Evolutionary conservation across 1,140 invertebrate species (phyloP), one percentile per base, ranked within the genome.

Genomic region (Lasioglossum albipes): DNA sequence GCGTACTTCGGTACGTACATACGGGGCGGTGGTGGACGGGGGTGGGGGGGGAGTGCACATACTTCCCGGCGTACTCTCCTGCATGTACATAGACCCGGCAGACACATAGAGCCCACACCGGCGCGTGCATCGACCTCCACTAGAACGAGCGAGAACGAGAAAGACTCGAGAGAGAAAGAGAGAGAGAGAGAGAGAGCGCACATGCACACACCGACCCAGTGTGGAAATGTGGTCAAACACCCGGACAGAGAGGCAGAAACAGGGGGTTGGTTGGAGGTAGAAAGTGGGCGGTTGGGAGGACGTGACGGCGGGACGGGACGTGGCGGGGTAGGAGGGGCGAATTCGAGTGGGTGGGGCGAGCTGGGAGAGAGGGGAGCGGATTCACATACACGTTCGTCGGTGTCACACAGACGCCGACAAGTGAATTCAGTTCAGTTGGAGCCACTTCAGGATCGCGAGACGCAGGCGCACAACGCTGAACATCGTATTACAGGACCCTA

Each of bases 401-500:
- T 59, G 20, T n/a, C 57, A 59, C 57, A 59, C 6, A 57, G 16
- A n/a, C 57, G 57, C 20, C 7, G 57, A 2, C 57, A 9, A 59
- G 54, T 67, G 79, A 82, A 76, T 87, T 87, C 71, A 76, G 75
- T 84, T 84, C 82, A 67, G 66, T 79, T 62, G 52, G 57, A 77
- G 73, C 83, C 49, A 75, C 75, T 83, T 84, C 59, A 83, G 79
- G 67, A 67, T 75, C 77, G 65, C 57, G 52, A 81, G 76, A 86
- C 89, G 89, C 89, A 89, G 71, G 89, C 89, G 89, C 89, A 52
- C 68, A 59, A 71, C 64, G 79, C 18, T 16, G 52, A 59, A 61
- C 72, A 82, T 87, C 81, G 81, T 86, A 85, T 86, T 65, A 67
- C 80, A 75, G 79, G 82, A 89, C 83, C 49, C 71, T 54, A 42